phyloP scores from a whole-genome alignment of 2,797 vertebrate species.

The Hephaestus fuliginosus region DNA sequence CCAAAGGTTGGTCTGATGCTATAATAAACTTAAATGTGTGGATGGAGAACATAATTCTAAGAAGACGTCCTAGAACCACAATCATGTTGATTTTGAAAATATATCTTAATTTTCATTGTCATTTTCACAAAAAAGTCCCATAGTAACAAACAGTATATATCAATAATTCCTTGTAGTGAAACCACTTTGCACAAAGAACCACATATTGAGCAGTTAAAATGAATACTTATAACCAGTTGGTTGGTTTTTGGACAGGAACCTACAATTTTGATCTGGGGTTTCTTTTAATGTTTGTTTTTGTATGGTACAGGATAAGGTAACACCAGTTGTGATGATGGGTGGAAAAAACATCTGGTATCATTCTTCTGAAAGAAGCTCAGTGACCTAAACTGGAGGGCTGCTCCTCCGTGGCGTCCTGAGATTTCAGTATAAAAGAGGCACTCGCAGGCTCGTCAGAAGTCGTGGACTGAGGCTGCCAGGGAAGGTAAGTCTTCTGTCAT shows the following conservation, averaged over 20 bases:
- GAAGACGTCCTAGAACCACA: neutral
- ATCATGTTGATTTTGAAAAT: neutral
- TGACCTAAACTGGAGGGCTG: conserved; percentile 73
- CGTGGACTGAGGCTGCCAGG: conserved; percentile 73
- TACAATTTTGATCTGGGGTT: conserved; percentile 13
- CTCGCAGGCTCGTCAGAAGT: conserved; percentile 41
- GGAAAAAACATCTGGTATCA: conserved; percentile 75
- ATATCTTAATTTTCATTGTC: neutral
- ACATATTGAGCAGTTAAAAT: neutral
- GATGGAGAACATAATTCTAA: conserved; percentile 4
- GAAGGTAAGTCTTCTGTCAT: conserved; percentile 73
- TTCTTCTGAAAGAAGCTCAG: conserved; percentile 52
- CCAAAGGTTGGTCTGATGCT: conserved; percentile 27
- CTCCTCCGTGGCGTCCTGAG: conserved; percentile 51
- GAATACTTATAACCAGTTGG: neutral
- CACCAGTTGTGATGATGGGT: conserved; percentile 65
- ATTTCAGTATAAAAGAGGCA: conserved; percentile 80
- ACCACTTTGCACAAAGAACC: neutral
- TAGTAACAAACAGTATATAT: neutral
- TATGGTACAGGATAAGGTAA: conserved; percentile 54
- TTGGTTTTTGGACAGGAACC: conserved; percentile 13
- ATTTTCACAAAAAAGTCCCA: neutral
- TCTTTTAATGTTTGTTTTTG: conserved; percentile 48
- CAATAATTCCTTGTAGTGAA: neutral
- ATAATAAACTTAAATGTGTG: neutral